Conservation (phyloP, 2,797 vertebrate species). For the Dallia pectoralis region DNA sequence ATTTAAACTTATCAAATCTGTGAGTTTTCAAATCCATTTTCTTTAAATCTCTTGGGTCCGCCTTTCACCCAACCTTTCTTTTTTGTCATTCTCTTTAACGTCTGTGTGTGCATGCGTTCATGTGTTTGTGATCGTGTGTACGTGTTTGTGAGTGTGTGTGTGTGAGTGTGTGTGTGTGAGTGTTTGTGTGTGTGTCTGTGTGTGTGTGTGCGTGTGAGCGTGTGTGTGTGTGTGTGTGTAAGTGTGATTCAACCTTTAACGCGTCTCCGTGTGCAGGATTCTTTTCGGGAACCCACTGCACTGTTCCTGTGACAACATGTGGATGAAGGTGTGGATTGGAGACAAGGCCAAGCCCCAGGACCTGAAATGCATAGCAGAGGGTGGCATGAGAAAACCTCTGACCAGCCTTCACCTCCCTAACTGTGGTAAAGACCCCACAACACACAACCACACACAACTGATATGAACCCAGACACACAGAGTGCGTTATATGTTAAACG, state of each 20-base stretch:
- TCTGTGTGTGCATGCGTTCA: slow-evolving; percentile 11
- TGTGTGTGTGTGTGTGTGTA: slow-evolving; percentile 27
- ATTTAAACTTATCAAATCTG: slow-evolving; percentile 92
- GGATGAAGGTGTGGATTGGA: slow-evolving; percentile 91
- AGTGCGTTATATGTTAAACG: too few relatives aligned
- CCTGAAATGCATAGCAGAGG: slow-evolving; percentile 85
- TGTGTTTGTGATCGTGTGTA: slow-evolving; percentile 9
- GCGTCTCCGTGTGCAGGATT: slow-evolving; percentile 70
- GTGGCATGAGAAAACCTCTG: slow-evolving; percentile 79
- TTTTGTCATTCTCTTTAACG: not conserved
- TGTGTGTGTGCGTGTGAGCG: slow-evolving; percentile 18
- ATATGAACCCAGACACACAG: not conserved
- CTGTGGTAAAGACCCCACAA: slow-evolving; percentile 82
- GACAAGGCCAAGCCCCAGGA: slow-evolving; percentile 84
- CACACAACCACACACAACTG: slow-evolving; percentile 7
- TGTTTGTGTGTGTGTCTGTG: slow-evolving; percentile 11
- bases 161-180: slow-evolving; percentile 13
- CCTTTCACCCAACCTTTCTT: slow-evolving; percentile 12
- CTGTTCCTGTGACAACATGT: slow-evolving; percentile 95
- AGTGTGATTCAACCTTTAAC: slow-evolving; percentile 17
- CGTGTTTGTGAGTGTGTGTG: slow-evolving; percentile 9
- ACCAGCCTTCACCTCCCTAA: slow-evolving; percentile 79
- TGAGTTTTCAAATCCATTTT: slow-evolving; percentile 74
- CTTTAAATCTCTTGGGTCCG: slow-evolving; percentile 10
- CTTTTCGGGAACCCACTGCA: slow-evolving; percentile 89